These are phyloP conservation scores for Tethea ocularis DNA, from an alignment of 2,888 invertebrate genomes.

Conservation along the genomic window DNA sequence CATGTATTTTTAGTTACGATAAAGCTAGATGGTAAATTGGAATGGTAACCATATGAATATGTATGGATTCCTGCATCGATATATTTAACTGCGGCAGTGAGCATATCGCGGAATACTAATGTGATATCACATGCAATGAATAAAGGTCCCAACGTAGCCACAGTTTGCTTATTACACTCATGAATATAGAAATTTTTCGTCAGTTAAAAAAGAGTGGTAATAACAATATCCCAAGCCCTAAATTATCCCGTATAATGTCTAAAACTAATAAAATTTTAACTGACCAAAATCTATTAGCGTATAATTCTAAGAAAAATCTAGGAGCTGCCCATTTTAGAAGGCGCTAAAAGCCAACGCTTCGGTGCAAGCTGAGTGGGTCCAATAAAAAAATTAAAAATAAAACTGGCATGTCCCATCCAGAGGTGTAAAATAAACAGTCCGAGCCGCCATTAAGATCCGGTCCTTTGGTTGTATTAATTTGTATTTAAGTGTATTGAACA, in stretches of 20 bases:
- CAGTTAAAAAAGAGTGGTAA: not conserved
- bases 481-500: conserved; percentile 84
- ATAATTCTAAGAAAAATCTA: conserved; percentile 48
- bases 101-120: conserved; percentile 22
- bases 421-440: conserved; percentile 83
- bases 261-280: conserved; percentile 16
- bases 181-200: not conserved
- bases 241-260: not conserved
- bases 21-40: conserved; percentile 29
- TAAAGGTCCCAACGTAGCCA: conserved; percentile 24
- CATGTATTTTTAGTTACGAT: conserved; percentile 30
- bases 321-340: conserved; percentile 49
- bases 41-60: conserved; percentile 35
- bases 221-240: not conserved
- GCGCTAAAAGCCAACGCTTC: conserved; percentile 67
- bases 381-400: conserved; percentile 68
- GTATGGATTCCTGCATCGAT: conserved; percentile 22
- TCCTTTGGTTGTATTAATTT: conserved; percentile 82
- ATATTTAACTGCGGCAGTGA: conserved; percentile 13
- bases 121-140: conserved; percentile 24
- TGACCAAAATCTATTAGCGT: conserved; percentile 47
- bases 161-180: not conserved
- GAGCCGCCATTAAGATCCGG: conserved; percentile 75
- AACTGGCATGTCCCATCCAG: conserved; percentile 68
- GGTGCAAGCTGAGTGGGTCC: conserved; percentile 38